Evolutionary conservation across 2,113 vertebrate species (phyloP), one percentile per base, ranked within the genome.

Genomic region (Syngnathoides biaculeatus): DNA sequence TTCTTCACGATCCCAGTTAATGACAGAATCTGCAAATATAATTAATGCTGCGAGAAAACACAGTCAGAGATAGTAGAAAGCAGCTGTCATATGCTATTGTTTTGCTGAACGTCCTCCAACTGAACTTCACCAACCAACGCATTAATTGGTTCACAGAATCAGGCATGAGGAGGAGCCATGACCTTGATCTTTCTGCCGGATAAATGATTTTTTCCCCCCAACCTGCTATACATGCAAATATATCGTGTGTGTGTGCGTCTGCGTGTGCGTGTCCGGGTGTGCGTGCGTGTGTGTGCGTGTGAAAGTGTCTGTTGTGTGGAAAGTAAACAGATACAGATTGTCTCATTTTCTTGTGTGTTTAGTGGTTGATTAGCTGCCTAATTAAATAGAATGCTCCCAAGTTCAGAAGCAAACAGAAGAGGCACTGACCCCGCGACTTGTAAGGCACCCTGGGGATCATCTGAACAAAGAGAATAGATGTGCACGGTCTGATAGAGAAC

Each of bases 91-190:
- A 76, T 78, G 79, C 78, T 77, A 82, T 85, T 89, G 82, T 89
- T 88, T 89, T 80, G 79, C 74, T 64, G 47, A 74, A 45, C 59
- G 59, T 87, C 91, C 90, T 92, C 90, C 88, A 90, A 83, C 82
- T 88, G 86, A 90, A 91, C 91, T 92, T 92, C 90, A 89, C 79
- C 81, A 67, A 73, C 78, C 77, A 63, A 79, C 82, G 87, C 80
- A 89, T 91, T 92, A 92, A 92, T 92, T 92, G 89, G 84, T 90
- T 91, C 84, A 87, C 80, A 78, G 89, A 90, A 85, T 88, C 75
- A 73, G 83, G 82, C 85, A 85, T 89, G 84, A 91, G 87, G 84
- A 87, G 79, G 74, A 91, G 88, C 88, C 89, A 88, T 83, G 90
- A 91, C 90, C 90, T 92, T 92, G 88, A 91, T 92, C 90, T 88